Evolutionary conservation across 2,888 invertebrate genomes (phyloP).

Genomic region (Cyclophora albipunctata): DNA sequence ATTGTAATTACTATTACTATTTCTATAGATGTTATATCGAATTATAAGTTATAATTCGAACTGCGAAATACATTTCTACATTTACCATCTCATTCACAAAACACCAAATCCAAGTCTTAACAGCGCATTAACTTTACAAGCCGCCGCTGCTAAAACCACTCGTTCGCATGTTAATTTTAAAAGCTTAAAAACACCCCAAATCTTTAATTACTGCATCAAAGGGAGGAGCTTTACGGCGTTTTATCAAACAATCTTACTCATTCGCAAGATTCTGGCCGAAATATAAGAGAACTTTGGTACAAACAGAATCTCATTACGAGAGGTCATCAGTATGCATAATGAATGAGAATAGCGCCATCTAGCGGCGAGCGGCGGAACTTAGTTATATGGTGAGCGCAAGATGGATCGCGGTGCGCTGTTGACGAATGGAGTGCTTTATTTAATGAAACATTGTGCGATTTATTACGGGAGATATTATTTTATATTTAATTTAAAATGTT

Average conservation of each 20-base stretch:
- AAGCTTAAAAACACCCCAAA: conserved; percentile 4
- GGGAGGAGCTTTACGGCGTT: conserved; percentile 19
- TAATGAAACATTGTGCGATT: conserved; percentile 11
- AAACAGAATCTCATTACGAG: conserved; percentile 74
- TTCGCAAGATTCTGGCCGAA: conserved; percentile 58
- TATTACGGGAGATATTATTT: conserved; percentile 2
- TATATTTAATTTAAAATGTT: conserved; percentile 6
- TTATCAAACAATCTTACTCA: conserved; percentile 53
- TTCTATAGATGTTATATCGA: no score
- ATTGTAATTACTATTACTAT: no score
- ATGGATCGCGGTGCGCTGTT: conserved; percentile 43
- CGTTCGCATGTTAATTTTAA: neutral
- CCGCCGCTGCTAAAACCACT: no score
- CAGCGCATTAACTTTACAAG: no score
- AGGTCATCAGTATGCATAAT: conserved; percentile 87
- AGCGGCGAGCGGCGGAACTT: conserved; percentile 51
- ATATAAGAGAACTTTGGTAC: conserved; percentile 47
- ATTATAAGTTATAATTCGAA: no score
- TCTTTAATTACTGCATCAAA: conserved; percentile 20
- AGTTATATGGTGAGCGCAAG: conserved; percentile 37
- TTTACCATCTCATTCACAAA: no score
- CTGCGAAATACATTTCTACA: no score
- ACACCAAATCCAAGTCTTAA: no score
- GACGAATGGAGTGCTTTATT: conserved; percentile 30
- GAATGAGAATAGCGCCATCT: conserved; percentile 76